phyloP scores from a whole-genome alignment of 2,797 vertebrate genomes.

The Pipistrellus pipistrellus region DNA sequence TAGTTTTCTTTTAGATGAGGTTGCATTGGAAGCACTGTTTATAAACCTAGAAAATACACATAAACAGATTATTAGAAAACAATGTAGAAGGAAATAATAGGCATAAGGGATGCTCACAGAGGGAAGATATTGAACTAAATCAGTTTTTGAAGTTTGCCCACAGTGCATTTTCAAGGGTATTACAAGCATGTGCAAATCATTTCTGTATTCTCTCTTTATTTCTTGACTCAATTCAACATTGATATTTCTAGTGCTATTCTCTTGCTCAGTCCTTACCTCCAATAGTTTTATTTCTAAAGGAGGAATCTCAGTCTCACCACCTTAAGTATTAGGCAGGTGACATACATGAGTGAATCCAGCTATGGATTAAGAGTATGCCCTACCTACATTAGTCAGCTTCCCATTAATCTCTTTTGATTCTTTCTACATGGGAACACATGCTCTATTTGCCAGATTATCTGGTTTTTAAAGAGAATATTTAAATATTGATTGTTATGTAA shows the following conservation, averaged over 20 bases:
- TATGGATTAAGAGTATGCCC: not conserved
- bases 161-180: not conserved
- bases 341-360: not conserved
- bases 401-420: not conserved
- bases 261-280: not conserved
- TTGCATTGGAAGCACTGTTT: not conserved
- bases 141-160: not conserved
- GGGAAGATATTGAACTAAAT: not conserved
- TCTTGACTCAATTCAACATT: not conserved
- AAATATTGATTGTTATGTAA: slow-evolving; percentile 37
- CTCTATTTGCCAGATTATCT: not conserved
- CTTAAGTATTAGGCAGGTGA: not conserved
- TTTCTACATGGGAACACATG: not conserved
- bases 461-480: slow-evolving; percentile 32
- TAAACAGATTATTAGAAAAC: not conserved
- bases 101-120: not conserved
- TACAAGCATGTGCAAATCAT: not conserved
- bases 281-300: not conserved
- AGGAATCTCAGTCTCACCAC: not conserved
- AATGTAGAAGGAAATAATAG: not conserved
- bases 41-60: not conserved
- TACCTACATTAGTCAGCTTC: not conserved
- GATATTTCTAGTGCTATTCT: not conserved
- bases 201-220: not conserved
- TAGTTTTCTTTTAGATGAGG: not conserved